These are phyloP conservation scores for Stenotaenia linearis DNA, from an alignment of 2,888 invertebrate genomes.

Conservation along the genomic window DNA sequence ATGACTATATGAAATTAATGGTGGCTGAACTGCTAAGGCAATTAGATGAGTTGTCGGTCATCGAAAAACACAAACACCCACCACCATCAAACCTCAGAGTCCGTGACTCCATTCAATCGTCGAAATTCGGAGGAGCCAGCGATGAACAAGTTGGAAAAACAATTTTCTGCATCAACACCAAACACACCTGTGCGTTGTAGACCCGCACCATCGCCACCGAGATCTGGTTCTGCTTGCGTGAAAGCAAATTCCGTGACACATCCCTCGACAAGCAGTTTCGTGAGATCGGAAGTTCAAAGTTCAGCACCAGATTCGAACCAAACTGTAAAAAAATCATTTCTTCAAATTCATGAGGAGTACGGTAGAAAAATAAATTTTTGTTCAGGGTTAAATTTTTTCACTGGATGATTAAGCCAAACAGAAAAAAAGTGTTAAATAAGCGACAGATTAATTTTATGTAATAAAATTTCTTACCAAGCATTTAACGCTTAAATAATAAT, in stretches of 20 bases:
- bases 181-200: slow-evolving; percentile 21
- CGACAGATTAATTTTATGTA: too few relatives aligned
- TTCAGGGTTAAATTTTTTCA: slow-evolving; percentile 71
- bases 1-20: slow-evolving; percentile 93
- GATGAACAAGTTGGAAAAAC: background rate
- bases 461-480: too few relatives aligned
- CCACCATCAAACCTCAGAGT: background rate
- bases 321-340: background rate
- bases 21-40: slow-evolving; percentile 86
- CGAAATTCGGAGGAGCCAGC: slow-evolving; percentile 33
- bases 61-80: slow-evolving; percentile 26
- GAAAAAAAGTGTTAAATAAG: too few relatives aligned
- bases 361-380: slow-evolving; percentile 27
- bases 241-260: too few relatives aligned
- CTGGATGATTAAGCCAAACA: slow-evolving; percentile 87
- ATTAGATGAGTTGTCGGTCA: slow-evolving; percentile 64
- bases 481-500: slow-evolving; percentile 80
- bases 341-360: slow-evolving; percentile 28
- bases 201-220: slow-evolving; percentile 28
- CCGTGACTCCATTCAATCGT: slow-evolving; percentile 35
- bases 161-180: background rate
- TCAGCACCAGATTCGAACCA: background rate
- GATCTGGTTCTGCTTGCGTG: background rate
- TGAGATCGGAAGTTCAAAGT: background rate
- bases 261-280: background rate